phyloP scores from a whole-genome alignment of 2,113 vertebrate species.

The Pterophyllum scalare region DNA sequence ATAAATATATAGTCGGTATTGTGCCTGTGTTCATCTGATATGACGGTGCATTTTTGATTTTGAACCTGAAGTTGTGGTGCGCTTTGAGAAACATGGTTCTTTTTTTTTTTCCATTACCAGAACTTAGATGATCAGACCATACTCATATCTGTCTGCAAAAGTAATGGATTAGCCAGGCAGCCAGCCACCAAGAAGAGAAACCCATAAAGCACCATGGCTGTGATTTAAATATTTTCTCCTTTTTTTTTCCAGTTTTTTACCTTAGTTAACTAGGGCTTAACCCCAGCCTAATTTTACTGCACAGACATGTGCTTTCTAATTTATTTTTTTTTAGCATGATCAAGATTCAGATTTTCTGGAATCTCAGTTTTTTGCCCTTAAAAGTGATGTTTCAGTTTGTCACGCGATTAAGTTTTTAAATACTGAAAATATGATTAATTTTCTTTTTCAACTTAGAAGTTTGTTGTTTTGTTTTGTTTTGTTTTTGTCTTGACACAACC shows the following conservation, averaged over 20 bases:
- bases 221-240: background rate
- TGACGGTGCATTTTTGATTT: too few species aligned
- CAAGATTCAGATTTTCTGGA: background rate
- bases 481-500: conserved; percentile 21
- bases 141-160: background rate
- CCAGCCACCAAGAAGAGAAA: too few species aligned
- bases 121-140: too few species aligned
- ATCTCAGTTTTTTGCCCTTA: background rate
- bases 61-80: background rate
- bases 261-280: background rate
- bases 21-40: background rate
- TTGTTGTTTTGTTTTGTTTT: background rate
- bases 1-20: background rate
- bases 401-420: background rate
- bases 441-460: background rate
- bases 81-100: background rate
- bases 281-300: background rate
- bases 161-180: background rate
- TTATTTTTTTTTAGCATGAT: background rate
- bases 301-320: background rate
- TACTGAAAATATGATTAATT: background rate
- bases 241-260: background rate
- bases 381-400: conserved; percentile 6
- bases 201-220: background rate
- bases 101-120: background rate